Conservation (phyloP, 2,797 vertebrate species). For the Erpetoichthys calabaricus region DNA sequence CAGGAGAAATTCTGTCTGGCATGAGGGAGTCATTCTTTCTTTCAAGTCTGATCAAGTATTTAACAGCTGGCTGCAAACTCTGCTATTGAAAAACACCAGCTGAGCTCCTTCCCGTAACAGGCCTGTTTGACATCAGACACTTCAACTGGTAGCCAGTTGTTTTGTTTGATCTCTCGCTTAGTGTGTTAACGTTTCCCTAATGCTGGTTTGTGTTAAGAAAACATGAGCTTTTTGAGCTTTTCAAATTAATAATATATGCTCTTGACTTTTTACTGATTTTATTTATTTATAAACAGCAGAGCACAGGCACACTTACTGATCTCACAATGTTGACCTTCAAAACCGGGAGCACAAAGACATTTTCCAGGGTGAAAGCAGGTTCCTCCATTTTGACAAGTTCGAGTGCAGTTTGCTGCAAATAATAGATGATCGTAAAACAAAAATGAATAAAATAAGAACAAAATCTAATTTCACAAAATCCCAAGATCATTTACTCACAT, state of each 20-base stretch:
- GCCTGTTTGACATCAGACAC: not conserved
- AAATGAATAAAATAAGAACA: slow-evolving; percentile 12
- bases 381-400: slow-evolving; percentile 68
- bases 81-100: slow-evolving; percentile 6
- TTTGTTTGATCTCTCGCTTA: not conserved
- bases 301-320: slow-evolving; percentile 53
- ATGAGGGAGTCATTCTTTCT: slow-evolving; percentile 24
- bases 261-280: no score
- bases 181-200: no score
- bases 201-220: no score
- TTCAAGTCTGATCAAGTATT: slow-evolving; percentile 24
- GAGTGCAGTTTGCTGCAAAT: slow-evolving; percentile 64
- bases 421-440: no score
- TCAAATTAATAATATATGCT: no score
- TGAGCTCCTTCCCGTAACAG: not conserved
- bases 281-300: no score
- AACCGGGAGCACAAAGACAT: slow-evolving; percentile 67
- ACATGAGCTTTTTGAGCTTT: no score
- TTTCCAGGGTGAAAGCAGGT: slow-evolving; percentile 75
- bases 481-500: not conserved
- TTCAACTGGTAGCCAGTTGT: not conserved
- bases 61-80: slow-evolving; percentile 21
- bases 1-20: slow-evolving; percentile 16
- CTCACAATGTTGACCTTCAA: slow-evolving; percentile 68
- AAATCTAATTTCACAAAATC: slow-evolving; percentile 8